A percentile compares a stretch with the other conserved stretches of the same genome.
Evolutionary conservation across 1,140 invertebrate species (phyloP).

Genomic region (Cyphomyrmex costatus): DNA sequence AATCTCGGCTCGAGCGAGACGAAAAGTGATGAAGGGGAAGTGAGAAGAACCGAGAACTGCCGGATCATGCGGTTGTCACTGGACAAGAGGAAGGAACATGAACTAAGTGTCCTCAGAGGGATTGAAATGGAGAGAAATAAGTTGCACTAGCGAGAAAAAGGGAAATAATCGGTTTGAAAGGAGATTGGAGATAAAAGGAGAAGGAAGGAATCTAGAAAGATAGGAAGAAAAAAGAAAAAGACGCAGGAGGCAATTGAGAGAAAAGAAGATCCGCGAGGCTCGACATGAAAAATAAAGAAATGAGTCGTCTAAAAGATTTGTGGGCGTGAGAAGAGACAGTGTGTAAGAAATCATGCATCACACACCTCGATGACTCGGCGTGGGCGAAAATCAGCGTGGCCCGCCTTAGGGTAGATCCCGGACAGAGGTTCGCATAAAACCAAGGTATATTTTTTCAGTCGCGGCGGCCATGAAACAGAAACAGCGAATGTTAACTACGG

Average conservation of each 20-base stretch:
- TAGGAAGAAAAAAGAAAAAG: slow-evolving; percentile 30
- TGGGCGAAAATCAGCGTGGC: too few species aligned
- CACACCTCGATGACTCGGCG: slow-evolving; percentile 59
- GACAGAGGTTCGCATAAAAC: too few species aligned
- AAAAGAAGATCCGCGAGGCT: not conserved
- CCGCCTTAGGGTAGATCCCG: too few species aligned
- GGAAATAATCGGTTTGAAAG: slow-evolving; percentile 5
- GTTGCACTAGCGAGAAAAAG: not conserved
- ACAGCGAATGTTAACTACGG: too few species aligned
- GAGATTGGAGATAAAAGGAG: slow-evolving; percentile 13
- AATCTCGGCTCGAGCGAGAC: slow-evolving; percentile 70
- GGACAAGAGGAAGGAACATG: not conserved
- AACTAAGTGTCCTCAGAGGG: slow-evolving; percentile 27
- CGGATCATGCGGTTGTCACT: slow-evolving; percentile 23
- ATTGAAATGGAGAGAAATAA: slow-evolving; percentile 33
- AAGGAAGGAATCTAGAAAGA: slow-evolving; percentile 15
- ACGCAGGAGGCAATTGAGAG: slow-evolving; percentile 38
- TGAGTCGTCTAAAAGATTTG: slow-evolving; percentile 36
- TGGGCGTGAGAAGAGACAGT: slow-evolving; percentile 7
- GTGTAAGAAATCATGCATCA: slow-evolving; percentile 53
- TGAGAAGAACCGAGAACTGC: slow-evolving; percentile 47
- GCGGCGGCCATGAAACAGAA: too few species aligned
- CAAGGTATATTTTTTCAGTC: too few species aligned
- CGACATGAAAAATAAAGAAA: slow-evolving; percentile 30
- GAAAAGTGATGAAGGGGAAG: slow-evolving; percentile 49